Evolutionary conservation across 2,797 vertebrate genomes (phyloP), one percentile per base, ranked within the genome.

Genomic region (Enteromius paludinosus): DNA sequence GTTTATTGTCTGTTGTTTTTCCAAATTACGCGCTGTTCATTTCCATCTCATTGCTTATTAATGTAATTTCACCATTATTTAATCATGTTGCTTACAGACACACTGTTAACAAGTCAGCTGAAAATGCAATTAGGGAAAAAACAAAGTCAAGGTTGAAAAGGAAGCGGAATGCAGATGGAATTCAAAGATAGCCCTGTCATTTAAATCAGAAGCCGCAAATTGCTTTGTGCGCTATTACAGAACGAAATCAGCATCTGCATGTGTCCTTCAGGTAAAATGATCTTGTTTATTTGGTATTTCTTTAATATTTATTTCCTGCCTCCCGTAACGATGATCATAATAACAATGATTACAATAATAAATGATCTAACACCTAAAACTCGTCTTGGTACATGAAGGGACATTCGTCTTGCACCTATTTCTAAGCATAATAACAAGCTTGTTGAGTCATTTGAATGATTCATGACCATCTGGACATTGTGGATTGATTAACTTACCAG

Each of bases 31-130:
- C 87, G 86, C 87, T 78, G 89, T 88, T 86, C 88, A 94, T 95
- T 94, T 93, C 92, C 93, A 93, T 93, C 91, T 94, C 92, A 93
- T 95, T 93, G 90, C 91, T 94, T 95, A 94, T 94, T 94, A 93
- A 94, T 94, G 91, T 88, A 78, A 93, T 93, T 93, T 93, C 89
- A 86, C 89, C 89, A 91, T 95, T 93, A 94, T 94, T 94, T 93
- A 94, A 94, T 93, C 92, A 92, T 89, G 90, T 90, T 91, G 92
- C 93, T 93, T 91, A 93, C 92, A 94, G 91, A 94, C 92, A 92
- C 90, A 85, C 79, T 92, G 94, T 90, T 94, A 91, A 91, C 93
- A 93, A 92, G 91, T 92, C 90, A 85, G 82, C 91, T 89, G 90
- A 84, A 92, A 93, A 93, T 92, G 92, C 92, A 93, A 94, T 93